Conservation (phyloP, 2,113 vertebrate species). For the Spizaetus ornatus region DNA sequence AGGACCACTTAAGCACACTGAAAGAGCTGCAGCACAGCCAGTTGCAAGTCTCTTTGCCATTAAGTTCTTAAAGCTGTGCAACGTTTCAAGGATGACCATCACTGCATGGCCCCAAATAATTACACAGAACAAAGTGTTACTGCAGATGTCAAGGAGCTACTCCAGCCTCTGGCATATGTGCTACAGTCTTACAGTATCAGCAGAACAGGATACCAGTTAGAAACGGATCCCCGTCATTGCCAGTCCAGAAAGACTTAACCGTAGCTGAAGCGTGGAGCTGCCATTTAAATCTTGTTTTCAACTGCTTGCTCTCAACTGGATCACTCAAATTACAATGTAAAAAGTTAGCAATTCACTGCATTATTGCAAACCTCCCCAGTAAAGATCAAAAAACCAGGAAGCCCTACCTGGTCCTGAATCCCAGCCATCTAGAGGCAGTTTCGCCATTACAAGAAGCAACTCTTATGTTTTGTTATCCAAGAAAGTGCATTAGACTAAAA, state of each 20-base stretch:
- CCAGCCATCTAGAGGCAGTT: neutral
- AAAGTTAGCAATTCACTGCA: neutral
- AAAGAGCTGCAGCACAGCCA: neutral
- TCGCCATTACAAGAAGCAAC: neutral
- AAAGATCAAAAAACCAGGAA: neutral
- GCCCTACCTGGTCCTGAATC: neutral
- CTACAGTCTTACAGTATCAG: neutral
- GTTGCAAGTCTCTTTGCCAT: neutral
- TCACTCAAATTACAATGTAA: neutral
- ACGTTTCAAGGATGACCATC: neutral
- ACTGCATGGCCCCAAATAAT: neutral
- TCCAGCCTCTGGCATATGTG: neutral
- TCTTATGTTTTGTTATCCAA: neutral
- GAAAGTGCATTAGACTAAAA: neutral
- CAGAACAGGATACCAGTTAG: neutral
- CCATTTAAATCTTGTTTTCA: neutral
- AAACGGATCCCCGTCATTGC: neutral
- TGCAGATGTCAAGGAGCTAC: neutral
- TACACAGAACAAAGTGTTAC: neutral
- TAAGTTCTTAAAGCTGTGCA: neutral
- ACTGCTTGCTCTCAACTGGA: neutral
- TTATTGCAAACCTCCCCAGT: neutral
- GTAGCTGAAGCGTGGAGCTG: neutral
- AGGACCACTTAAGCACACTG: neutral
- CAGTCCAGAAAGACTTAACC: neutral